These are phyloP conservation scores for Pachyramphus minor DNA, from an alignment of 2,113 vertebrate genomes.

Conservation along the genomic window DNA sequence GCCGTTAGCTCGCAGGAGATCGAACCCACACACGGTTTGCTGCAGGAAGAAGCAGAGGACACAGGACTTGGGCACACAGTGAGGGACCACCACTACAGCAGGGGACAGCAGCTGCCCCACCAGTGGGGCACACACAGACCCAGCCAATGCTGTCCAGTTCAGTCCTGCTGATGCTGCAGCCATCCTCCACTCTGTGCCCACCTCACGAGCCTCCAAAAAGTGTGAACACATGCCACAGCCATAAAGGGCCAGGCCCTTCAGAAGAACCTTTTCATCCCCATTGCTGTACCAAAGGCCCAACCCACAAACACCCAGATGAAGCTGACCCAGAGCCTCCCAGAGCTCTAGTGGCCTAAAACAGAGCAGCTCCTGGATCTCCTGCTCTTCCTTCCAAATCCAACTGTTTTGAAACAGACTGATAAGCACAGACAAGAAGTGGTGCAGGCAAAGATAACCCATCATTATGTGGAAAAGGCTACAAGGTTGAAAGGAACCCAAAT, in stretches of 20 bases:
- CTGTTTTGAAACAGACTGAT: not conserved
- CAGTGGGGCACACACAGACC: not conserved
- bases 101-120: not conserved
- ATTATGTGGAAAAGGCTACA: not conserved
- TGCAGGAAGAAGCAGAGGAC: conserved; percentile 53
- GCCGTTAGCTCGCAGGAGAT: conserved; percentile 93
- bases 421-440: not conserved
- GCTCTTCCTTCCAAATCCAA: not conserved
- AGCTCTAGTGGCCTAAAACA: not conserved
- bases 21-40: conserved; percentile 98
- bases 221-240: not conserved
- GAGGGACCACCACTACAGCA: not conserved
- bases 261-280: not conserved
- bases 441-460: not conserved
- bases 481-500: not conserved
- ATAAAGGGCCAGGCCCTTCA: not conserved
- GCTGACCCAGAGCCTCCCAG: not conserved
- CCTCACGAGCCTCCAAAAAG: not conserved
- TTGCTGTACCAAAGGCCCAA: not conserved
- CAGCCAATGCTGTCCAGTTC: not conserved
- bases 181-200: rapidly evolving
- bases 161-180: not conserved
- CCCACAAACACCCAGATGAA: not conserved
- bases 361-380: not conserved
- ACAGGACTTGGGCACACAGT: not conserved